Evolutionary conservation across 2,797 vertebrate species (phyloP).

Genomic region (Coregonus suidteri): DNA sequence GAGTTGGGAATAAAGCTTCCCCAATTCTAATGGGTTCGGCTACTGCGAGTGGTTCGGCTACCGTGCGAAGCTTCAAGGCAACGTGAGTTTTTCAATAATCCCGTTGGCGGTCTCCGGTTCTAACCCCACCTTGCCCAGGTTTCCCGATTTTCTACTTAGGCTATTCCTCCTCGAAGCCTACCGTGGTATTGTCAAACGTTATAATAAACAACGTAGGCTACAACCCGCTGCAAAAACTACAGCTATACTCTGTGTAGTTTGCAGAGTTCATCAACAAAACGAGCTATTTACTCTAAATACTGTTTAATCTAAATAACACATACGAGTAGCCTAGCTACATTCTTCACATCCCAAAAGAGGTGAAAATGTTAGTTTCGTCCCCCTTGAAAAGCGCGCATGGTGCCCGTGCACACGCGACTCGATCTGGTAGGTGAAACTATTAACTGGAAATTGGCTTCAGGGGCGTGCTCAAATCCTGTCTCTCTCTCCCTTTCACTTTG

Average conservation of each 20-base stretch:
- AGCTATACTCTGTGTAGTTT: background rate
- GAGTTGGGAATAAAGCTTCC: conserved; percentile 23
- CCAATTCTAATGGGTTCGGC: conserved; percentile 51
- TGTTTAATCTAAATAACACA: background rate
- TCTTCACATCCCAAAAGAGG: conserved; percentile 1
- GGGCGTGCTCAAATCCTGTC: conserved; percentile 29
- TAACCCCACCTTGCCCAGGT: conserved; percentile 72
- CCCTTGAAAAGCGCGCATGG: conserved; percentile 25
- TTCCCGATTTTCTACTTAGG: conserved; percentile 47
- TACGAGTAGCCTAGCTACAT: background rate
- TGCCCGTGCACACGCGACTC: conserved; percentile 12
- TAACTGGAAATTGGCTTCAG: conserved; percentile 5
- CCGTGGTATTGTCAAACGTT: conserved; percentile 46
- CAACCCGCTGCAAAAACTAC: background rate
- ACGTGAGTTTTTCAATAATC: conserved; percentile 41
- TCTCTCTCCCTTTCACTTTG: conserved; percentile 39
- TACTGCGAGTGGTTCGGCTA: conserved; percentile 48
- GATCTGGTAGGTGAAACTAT: background rate
- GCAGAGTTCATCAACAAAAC: background rate
- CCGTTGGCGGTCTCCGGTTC: conserved; percentile 63
- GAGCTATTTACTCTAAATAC: background rate
- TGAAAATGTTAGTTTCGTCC: conserved; percentile 16
- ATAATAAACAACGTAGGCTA: conserved; percentile 30
- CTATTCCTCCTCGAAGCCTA: conserved; percentile 45
- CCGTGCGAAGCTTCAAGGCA: conserved; percentile 40